Percentiles rank a stretch among this genome's conserved stretches.
Evolutionary conservation across 2,888 invertebrate species (phyloP).

Genomic region (Oxyteleia sp.): DNA sequence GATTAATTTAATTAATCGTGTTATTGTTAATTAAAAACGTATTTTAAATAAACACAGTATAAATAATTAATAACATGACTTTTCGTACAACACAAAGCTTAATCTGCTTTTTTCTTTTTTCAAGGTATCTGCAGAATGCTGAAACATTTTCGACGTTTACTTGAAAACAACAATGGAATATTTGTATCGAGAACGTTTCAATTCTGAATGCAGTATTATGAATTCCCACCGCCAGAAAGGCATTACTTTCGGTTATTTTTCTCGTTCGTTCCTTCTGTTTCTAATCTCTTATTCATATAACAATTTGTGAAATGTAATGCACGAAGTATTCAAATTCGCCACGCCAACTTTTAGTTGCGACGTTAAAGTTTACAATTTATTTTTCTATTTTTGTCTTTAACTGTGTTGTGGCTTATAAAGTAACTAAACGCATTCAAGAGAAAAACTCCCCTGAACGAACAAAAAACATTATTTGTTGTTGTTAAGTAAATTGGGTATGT

Average conservation of each 20-base stretch:
- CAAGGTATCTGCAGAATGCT: background rate
- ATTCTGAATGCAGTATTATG: slow-evolving; percentile 33
- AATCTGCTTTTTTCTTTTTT: no score
- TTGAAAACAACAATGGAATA: slow-evolving; percentile 36
- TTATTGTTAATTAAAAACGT: no score
- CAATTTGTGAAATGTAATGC: slow-evolving; percentile 48
- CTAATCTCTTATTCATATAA: slow-evolving; percentile 61
- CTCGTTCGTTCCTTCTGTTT: slow-evolving; percentile 8
- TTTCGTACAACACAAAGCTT: no score
- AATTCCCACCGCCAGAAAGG: slow-evolving; percentile 21
- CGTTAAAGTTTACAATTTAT: slow-evolving; percentile 55
- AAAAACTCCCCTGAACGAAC: slow-evolving; percentile 5
- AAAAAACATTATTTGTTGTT: slow-evolving; percentile 16
- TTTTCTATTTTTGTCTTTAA: slow-evolving; percentile 45
- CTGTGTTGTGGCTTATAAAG: slow-evolving; percentile 25
- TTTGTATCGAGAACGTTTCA: slow-evolving; percentile 30
- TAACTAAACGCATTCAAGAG: slow-evolving; percentile 40
- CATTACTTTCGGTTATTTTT: slow-evolving; percentile 31
- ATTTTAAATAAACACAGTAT: no score
- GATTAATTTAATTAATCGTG: no score
- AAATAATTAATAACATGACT: no score
- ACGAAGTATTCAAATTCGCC: slow-evolving; percentile 54
- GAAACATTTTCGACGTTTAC: slow-evolving; percentile 9
- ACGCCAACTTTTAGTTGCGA: slow-evolving; percentile 41
- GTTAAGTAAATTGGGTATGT: slow-evolving; percentile 17